These are phyloP conservation scores for Burhinus bistriatus DNA, from an alignment of 2,113 vertebrate genomes.

Conservation along the genomic window DNA sequence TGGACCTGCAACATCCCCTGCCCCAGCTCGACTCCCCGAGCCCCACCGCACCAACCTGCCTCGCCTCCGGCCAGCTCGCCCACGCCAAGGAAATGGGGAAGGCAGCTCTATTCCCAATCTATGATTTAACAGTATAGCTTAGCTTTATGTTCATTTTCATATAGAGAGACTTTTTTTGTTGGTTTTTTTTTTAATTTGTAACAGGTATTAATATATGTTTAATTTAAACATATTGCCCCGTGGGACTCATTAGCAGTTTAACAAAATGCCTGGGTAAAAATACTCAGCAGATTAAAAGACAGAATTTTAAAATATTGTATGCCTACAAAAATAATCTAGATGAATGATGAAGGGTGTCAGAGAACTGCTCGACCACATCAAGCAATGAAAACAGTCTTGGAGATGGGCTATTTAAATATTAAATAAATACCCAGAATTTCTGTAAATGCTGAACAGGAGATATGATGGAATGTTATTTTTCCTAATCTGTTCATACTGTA, in stretches of 20 bases:
- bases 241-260: constrained; percentile 24
- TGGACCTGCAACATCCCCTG: neutral
- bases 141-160: neutral
- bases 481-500: constrained; percentile 18
- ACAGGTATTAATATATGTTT: neutral
- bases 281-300: neutral
- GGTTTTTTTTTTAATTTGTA: neutral
- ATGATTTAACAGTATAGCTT: fast-evolving
- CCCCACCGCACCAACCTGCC: fast-evolving
- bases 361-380: constrained; percentile 3
- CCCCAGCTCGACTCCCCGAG: fast-evolving
- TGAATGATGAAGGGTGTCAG: neutral
- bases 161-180: fast-evolving
- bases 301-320: neutral
- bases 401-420: constrained; percentile 28
- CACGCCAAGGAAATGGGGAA: fast-evolving
- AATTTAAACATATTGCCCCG: neutral
- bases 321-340: neutral
- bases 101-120: neutral
- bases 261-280: neutral
- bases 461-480: constrained; percentile 23
- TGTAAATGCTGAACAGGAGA: neutral
- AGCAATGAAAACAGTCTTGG: neutral
- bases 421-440: constrained; percentile 7
- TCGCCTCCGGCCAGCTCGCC: neutral